phyloP scores from a whole-genome alignment of 2,113 vertebrate species.

The Loxodonta africana region DNA sequence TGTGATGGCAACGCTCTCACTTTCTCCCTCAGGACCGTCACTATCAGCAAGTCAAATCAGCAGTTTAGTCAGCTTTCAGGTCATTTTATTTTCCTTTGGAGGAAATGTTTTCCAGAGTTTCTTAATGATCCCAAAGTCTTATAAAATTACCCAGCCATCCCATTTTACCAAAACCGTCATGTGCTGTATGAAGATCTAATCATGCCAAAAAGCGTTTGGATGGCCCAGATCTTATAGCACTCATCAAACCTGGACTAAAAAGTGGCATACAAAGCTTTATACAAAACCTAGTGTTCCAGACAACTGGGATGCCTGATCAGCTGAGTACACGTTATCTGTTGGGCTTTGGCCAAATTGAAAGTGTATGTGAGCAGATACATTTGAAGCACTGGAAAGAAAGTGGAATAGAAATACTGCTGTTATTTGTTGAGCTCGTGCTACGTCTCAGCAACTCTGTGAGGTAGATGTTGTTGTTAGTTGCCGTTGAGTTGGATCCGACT shows the following conservation, averaged over 20 bases:
- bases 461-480: background rate
- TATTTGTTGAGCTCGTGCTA: background rate
- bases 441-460: background rate
- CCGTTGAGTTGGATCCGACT: background rate
- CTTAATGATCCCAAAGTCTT: slow-evolving; percentile 48
- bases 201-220: background rate
- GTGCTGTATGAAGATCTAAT: background rate
- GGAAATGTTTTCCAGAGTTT: slow-evolving; percentile 70
- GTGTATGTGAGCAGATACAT: background rate
- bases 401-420: background rate
- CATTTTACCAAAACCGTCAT: slow-evolving; percentile 50
- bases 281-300: slow-evolving; percentile 33
- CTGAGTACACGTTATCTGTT: background rate
- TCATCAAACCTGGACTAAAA: slow-evolving; percentile 41
- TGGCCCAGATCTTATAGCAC: background rate
- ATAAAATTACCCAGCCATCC: slow-evolving; percentile 58
- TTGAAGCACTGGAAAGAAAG: background rate
- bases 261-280: slow-evolving; percentile 3
- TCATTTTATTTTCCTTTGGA: slow-evolving; percentile 66
- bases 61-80: slow-evolving; percentile 43
- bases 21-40: background rate
- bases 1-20: background rate
- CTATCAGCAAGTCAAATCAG: slow-evolving; percentile 53
- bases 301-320: background rate
- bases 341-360: slow-evolving; percentile 30